These are phyloP conservation scores for Drosophila ustulata DNA, from an alignment of 2,888 invertebrate species.

Conservation along the genomic window DNA sequence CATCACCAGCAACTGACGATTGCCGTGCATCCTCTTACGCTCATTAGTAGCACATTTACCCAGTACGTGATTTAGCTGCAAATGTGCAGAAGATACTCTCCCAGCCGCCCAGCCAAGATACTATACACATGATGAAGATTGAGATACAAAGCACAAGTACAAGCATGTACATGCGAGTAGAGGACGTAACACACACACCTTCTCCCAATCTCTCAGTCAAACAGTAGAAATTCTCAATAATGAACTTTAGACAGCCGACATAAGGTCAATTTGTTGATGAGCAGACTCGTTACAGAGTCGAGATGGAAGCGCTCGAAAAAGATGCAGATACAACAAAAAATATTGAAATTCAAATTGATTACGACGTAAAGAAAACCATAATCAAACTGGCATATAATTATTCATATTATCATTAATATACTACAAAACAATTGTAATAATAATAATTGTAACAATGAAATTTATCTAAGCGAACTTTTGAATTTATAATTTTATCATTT, in stretches of 20 bases:
- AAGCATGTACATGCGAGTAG: not conserved
- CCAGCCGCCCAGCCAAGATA: not conserved
- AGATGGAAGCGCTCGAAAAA: too few species aligned
- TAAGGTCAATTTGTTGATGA: not conserved
- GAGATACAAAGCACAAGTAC: constrained; percentile 3
- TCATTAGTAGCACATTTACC: constrained; percentile 78
- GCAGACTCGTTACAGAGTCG: not conserved
- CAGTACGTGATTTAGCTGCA: constrained; percentile 75
- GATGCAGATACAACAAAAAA: too few species aligned
- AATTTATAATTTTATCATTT: too few species aligned
- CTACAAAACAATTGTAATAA: too few species aligned
- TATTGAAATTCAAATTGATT: too few species aligned
- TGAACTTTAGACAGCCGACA: not conserved
- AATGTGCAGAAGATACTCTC: constrained; percentile 46
- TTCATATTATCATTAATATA: too few species aligned
- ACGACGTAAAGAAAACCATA: too few species aligned
- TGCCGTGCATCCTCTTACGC: constrained; percentile 57
- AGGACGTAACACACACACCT: too few species aligned
- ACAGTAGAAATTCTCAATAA: constrained; percentile 2
- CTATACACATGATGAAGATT: not conserved
- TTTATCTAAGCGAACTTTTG: too few species aligned
- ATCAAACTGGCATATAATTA: too few species aligned
- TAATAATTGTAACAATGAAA: too few species aligned
- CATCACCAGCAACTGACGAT: constrained; percentile 17
- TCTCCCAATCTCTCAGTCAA: not conserved